Conservation (phyloP, 2,113 vertebrate genomes). For the Platysteira castanea region DNA sequence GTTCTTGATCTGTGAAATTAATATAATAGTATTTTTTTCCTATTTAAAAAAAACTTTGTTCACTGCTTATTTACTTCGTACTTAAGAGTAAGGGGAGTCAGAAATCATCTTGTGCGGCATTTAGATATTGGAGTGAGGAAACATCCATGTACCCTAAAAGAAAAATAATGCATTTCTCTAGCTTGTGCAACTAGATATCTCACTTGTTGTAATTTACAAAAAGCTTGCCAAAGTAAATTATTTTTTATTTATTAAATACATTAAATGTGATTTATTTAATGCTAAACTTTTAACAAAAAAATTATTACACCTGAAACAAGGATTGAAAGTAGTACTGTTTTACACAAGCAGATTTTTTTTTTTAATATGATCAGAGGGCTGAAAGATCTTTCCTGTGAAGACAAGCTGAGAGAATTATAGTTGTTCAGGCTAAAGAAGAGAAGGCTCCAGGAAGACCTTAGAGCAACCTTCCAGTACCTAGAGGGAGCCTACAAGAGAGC, state of each 20-base stretch:
- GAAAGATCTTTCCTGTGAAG: neutral
- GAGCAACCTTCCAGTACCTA: neutral
- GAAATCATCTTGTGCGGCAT: neutral
- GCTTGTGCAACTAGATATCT: neutral
- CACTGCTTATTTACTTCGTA: neutral
- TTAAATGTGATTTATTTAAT: constrained; percentile 23
- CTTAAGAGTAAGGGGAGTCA: neutral
- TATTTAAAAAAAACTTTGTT: neutral
- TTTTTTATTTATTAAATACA: constrained; percentile 3
- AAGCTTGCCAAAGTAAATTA: neutral
- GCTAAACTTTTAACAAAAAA: constrained; percentile 27
- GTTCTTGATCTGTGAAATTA: neutral
- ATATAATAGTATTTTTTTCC: neutral
- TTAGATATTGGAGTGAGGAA: neutral
- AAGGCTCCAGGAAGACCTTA: neutral
- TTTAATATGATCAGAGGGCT: neutral
- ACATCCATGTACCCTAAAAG: neutral
- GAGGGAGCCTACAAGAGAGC: neutral
- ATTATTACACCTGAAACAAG: neutral
- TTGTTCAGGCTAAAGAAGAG: neutral
- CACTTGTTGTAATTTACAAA: neutral
- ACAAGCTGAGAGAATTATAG: neutral
- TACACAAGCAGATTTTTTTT: neutral
- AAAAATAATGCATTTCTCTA: neutral
- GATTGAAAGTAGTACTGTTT: neutral